Evolutionary conservation across 1,140 invertebrate species (phyloP), one percentile per base, ranked within the genome.

Genomic region (Cydia fagiglandana): DNA sequence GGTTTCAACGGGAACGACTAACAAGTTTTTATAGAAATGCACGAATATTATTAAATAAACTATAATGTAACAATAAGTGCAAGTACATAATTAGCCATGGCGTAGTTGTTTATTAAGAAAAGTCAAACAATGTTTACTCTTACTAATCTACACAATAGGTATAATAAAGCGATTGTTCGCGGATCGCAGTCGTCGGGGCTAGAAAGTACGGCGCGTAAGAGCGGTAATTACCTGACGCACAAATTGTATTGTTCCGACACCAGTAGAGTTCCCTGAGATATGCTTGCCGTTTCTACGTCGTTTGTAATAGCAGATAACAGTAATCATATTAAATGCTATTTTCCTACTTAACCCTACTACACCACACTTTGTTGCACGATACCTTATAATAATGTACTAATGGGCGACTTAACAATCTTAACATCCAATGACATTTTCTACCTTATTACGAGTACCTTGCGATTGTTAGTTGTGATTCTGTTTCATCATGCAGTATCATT

Each of bases 151-250:
- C 75, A 87, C 83, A 90, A 90, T 84, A 87, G 86, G 78, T 84
- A 82, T 84, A 86, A 86, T 83, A 83, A 86, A 83, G 84, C 81
- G 81, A 90, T 88, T 91, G 87, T 90, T 86, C 83, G 86, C 88
- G 83, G 76, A 84, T 80, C 81, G 74, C 78, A 75, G 80, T 76
- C 80, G 80, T 75, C 74, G 79, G 78, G 83, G 73, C 81, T 90
- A 89, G 88, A 89, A 89, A 90, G 87, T 87, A 87, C 80, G 45
- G 84, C 80, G 80, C 85, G 84, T 84, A 86, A 91, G 85, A 89
- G 86, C 83, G 79, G 74, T 82, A 84, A 87, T 90, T 84, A 83
- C 66, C 20, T 70, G 24, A 41, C 78, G 56, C 79, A 81, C 83
- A 79, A 56, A 64, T 56, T 77, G 81, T 88, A 86, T 85, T 86